phyloP scores from a whole-genome alignment of 2,888 invertebrate species.

The Cataglyphis rosenhaueri region DNA sequence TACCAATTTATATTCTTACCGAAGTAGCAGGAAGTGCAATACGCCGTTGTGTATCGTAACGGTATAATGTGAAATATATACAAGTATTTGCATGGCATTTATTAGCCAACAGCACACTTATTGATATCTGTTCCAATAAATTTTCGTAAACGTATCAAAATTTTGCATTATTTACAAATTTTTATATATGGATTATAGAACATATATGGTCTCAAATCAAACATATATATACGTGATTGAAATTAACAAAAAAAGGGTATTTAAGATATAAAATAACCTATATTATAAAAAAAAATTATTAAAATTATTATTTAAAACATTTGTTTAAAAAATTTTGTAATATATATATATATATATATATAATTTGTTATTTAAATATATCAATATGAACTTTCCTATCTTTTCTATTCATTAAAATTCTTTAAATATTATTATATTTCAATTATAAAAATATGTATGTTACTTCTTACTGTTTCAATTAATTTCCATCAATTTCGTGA shows the following conservation, averaged over 20 bases:
- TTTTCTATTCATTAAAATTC: too few species aligned
- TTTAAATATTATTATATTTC: not conserved
- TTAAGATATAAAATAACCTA: not conserved
- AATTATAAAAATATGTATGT: not conserved
- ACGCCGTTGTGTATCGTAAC: conserved; percentile 63
- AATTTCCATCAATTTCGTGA: not conserved
- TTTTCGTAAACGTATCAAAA: not conserved
- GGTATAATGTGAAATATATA: conserved; percentile 59
- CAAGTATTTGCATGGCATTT: conserved; percentile 39
- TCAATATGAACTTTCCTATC: not conserved
- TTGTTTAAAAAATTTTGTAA: too few species aligned
- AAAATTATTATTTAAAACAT: not conserved
- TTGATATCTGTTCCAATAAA: conserved; percentile 6
- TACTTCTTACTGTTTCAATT: not conserved
- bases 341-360: too few species aligned
- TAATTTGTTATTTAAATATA: not conserved
- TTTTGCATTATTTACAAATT: not conserved
- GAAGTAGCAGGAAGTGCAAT: conserved; percentile 69
- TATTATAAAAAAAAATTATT: not conserved
- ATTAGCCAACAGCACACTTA: not conserved
- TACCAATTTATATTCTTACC: conserved; percentile 69
- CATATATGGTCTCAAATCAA: not conserved
- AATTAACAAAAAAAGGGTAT: not conserved
- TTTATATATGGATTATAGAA: not conserved
- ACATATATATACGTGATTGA: not conserved